These are phyloP conservation scores for Phyto melanocephala DNA, from an alignment of 2,888 invertebrate genomes.

Conservation along the genomic window DNA sequence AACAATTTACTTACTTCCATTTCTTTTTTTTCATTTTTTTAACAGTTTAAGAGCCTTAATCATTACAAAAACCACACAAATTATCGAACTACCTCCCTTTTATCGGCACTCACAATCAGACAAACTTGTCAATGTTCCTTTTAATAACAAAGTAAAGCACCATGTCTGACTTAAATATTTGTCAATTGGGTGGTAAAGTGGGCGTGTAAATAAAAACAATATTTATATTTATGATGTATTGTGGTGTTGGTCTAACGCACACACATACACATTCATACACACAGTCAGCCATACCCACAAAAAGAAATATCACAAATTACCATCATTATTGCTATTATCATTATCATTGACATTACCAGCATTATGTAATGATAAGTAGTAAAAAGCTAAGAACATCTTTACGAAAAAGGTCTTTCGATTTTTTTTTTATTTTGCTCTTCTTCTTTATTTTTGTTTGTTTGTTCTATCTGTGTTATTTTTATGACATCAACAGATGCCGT, in stretches of 20 bases:
- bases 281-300: background rate
- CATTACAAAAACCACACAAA: slow-evolving; percentile 61
- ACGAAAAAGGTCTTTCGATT: slow-evolving; percentile 68
- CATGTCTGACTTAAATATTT: slow-evolving; percentile 37
- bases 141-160: slow-evolving; percentile 37
- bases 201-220: slow-evolving; percentile 39
- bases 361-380: slow-evolving; percentile 53
- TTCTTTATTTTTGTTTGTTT: background rate
- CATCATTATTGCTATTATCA: slow-evolving; percentile 59
- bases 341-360: slow-evolving; percentile 63
- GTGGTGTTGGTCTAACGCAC: slow-evolving; percentile 36
- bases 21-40: slow-evolving; percentile 20
- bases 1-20: slow-evolving; percentile 56
- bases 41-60: slow-evolving; percentile 60
- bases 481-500: slow-evolving; percentile 79
- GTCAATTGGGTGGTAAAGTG: slow-evolving; percentile 38
- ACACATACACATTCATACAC: background rate
- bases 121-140: slow-evolving; percentile 1
- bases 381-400: slow-evolving; percentile 52
- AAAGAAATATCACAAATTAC: slow-evolving; percentile 61
- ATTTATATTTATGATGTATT: slow-evolving; percentile 30
- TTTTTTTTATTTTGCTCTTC: background rate
- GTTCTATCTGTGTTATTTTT: slow-evolving; percentile 67
- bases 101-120: background rate
- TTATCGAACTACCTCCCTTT: slow-evolving; percentile 19